Evolutionary conservation across 2,113 vertebrate genomes (phyloP).

Genomic region (Rhinolophus ferrumequinum): DNA sequence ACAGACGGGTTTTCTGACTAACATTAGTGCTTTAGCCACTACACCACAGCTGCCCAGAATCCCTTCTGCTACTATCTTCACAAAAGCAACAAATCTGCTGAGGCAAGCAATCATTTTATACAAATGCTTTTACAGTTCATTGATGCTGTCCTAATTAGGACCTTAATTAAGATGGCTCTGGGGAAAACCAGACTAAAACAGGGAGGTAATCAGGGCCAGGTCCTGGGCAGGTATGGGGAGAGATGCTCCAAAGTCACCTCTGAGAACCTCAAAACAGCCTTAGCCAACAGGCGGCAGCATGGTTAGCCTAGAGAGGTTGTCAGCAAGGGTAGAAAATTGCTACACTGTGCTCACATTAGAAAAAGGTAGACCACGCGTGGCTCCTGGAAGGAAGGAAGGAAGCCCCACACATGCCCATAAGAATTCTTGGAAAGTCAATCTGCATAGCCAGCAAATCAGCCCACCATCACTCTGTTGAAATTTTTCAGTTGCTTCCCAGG

Average conservation of each 20-base stretch:
- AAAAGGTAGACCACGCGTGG: neutral
- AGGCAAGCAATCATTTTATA: neutral
- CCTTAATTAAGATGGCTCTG: constrained; percentile 63
- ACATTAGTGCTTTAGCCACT: neutral
- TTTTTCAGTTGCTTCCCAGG: neutral
- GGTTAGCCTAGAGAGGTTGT: neutral
- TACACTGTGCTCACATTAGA: neutral
- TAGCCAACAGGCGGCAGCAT: neutral
- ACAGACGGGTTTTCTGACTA: neutral
- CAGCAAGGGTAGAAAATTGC: neutral
- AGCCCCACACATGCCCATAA: neutral
- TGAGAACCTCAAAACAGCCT: constrained; percentile 9
- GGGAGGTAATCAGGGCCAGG: constrained; percentile 31
- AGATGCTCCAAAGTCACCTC: constrained; percentile 25
- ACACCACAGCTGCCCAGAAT: neutral
- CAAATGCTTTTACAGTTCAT: constrained; percentile 9
- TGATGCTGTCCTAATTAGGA: constrained; percentile 71
- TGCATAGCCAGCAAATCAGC: accelerated
- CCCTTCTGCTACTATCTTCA: neutral
- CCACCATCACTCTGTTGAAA: neutral
- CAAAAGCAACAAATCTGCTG: constrained; percentile 39
- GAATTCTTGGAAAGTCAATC: neutral
- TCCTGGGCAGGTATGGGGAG: neutral
- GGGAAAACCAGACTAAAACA: constrained; percentile 7
- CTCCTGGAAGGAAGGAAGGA: neutral